Evolutionary conservation across 2,888 invertebrate genomes (phyloP), one percentile per base, ranked within the genome.

Genomic region (Acholoe squamosa): DNA sequence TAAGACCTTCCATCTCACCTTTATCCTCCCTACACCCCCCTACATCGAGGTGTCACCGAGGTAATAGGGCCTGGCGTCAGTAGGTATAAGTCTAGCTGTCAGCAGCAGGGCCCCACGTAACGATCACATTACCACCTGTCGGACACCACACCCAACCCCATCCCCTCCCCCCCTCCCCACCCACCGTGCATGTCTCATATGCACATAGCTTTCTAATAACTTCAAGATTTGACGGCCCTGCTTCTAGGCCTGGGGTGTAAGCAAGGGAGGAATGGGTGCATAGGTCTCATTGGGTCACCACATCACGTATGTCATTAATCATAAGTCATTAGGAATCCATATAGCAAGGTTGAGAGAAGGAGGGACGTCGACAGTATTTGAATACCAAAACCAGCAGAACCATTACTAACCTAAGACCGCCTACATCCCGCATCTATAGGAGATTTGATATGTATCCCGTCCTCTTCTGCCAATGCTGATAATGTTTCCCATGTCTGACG

Each of bases 301-400:
- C 76, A 25, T 76, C 76, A 76, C 76, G 76, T 76, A 31, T 76
- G 76, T 76, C 76, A 31, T 76, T 31, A 76, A 76, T 76, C 76
- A 76, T 76, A 16, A 31, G 76, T 76, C 76, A 31, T 76, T 76
- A 76, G 31, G 76, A 14, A 31, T 16, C 76, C 76, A 76, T 61
- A 61, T 19, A 61, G 61, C 61, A 43, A 10, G 43, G 43, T 43
- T 3, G 43, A 43, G 43, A 10, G 61, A 7, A 3, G n/a, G 61
- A n/a, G 22, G 22, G 19, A 14, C 12, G 61, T 61, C 19, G 43
- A 61, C 61, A 61, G 22, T n/a, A 19, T 61, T 19, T 61, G 61
- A 61, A 61, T 61, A 61, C 61, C 61, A 61, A 61, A 61, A 61
- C 61, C 61, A 61, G 19, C 61, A 61, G 61, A 19, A 14, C 22